These are phyloP conservation scores for Pangasius krempfi DNA, from an alignment of 2,797 vertebrate genomes.

Conservation along the genomic window DNA sequence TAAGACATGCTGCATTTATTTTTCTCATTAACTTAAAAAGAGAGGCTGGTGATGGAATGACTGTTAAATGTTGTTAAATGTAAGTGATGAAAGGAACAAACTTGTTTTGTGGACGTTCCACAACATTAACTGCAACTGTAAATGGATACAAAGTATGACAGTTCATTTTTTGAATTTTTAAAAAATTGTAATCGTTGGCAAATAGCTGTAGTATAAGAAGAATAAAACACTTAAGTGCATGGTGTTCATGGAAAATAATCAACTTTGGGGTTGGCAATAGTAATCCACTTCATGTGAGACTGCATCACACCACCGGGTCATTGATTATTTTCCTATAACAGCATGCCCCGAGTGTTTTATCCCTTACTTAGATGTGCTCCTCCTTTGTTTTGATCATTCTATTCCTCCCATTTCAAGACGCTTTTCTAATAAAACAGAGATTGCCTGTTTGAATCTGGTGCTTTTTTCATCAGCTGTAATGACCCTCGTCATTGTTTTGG, in stretches of 20 bases:
- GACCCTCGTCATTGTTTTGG: conserved; percentile 59
- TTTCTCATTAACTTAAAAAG: too few species aligned
- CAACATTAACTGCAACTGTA: too few species aligned
- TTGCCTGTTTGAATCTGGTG: not conserved
- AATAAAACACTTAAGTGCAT: not conserved
- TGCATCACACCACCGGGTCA: not conserved
- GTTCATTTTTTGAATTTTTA: too few species aligned
- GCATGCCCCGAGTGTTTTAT: not conserved
- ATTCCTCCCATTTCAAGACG: not conserved
- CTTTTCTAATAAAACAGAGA: conserved; percentile 13
- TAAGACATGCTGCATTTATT: too few species aligned
- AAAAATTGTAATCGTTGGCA: not conserved
- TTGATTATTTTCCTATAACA: not conserved
- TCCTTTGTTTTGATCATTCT: not conserved
- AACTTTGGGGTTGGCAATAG: not conserved
- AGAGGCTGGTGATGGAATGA: too few species aligned
- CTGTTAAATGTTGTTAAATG: too few species aligned
- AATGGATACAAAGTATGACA: not conserved
- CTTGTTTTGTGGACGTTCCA: too few species aligned
- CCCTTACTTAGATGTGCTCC: not conserved
- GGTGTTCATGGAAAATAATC: not conserved
- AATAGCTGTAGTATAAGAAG: not conserved
- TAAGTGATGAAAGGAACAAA: too few species aligned
- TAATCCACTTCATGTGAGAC: not conserved
- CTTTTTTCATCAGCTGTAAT: conserved; percentile 14